Conservation (phyloP, 2,888 invertebrate species). For the Rhingia rostrata region DNA sequence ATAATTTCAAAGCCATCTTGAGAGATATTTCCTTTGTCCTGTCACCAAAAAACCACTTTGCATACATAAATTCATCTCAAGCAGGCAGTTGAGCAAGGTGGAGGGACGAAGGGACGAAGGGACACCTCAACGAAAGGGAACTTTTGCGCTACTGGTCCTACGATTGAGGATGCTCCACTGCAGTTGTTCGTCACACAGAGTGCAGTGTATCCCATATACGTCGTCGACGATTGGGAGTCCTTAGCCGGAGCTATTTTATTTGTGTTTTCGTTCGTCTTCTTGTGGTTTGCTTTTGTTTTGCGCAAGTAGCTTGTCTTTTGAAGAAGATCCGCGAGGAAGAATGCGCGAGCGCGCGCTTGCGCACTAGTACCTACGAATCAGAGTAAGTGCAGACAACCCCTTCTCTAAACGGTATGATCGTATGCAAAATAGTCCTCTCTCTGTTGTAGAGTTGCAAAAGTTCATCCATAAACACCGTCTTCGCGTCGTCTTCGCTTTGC, state of each 20-base stretch:
- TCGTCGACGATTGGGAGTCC: conserved; percentile 51
- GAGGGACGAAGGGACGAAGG: conserved; percentile 12
- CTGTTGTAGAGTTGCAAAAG: conserved; percentile 64
- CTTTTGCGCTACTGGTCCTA: conserved; percentile 69
- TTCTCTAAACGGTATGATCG: conserved; percentile 53
- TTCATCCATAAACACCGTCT: conserved; percentile 72
- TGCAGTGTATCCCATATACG: conserved; percentile 64
- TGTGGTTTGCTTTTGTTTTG: conserved; percentile 4
- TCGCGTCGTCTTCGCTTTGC: conserved; percentile 35
- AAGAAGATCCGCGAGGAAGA: conserved; percentile 58
- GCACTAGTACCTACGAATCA: conserved; percentile 52
- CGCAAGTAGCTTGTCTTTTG: conserved; percentile 45
- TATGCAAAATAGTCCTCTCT: conserved; percentile 72
- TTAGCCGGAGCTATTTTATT: conserved; percentile 57
- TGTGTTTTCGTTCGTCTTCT: conserved; percentile 11
- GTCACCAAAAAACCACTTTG: conserved; percentile 79
- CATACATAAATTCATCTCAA: conserved; percentile 82
- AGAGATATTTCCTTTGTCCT: conserved; percentile 77
- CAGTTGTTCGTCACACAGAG: conserved; percentile 69
- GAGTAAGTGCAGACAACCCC: conserved; percentile 60
- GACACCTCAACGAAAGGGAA: conserved; percentile 66
- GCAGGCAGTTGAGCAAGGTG: conserved; percentile 60
- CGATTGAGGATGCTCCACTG: conserved; percentile 37
- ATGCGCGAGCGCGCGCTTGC: conserved; percentile 19
- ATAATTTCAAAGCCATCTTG: conserved; percentile 71